A percentile compares a stretch with the other conserved stretches of the same genome.
These are phyloP conservation scores for Erpornis zantholeuca DNA, from an alignment of 2,113 vertebrate genomes.

Conservation along the genomic window DNA sequence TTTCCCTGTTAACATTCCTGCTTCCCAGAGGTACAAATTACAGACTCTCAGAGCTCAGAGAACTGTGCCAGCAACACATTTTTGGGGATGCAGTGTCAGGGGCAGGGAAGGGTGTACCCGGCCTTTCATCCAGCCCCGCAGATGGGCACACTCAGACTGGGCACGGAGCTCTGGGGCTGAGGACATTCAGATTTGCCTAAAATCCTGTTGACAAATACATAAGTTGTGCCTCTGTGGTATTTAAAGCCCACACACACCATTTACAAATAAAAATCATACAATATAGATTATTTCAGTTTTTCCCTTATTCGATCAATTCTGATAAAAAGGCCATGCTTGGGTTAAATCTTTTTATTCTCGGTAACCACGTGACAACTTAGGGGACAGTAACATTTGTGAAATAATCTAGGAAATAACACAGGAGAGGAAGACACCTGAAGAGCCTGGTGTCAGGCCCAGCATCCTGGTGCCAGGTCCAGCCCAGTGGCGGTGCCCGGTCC, in stretches of 20 bases:
- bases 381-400: not conserved
- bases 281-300: not conserved
- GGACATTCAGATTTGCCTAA: not conserved
- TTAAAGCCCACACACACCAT: fast-evolving
- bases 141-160: not conserved
- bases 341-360: slow-evolving; percentile 10
- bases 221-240: not conserved
- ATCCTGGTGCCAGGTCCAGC: not conserved
- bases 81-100: not conserved
- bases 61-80: not conserved
- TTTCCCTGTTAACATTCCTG: not conserved
- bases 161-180: not conserved
- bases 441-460: not conserved
- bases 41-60: not conserved
- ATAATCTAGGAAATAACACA: not conserved
- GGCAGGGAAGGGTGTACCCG: not conserved
- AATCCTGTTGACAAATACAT: not conserved
- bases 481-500: fast-evolving
- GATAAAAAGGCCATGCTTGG: not conserved
- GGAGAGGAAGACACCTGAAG: not conserved
- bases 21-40: not conserved
- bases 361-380: not conserved
- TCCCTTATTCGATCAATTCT: not conserved
- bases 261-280: not conserved
- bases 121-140: fast-evolving